A percentile compares a stretch with the other conserved stretches of the same genome.
phyloP scores from a whole-genome alignment of 2,888 invertebrate genomes.

The Eudasyphora cyanicolor region DNA sequence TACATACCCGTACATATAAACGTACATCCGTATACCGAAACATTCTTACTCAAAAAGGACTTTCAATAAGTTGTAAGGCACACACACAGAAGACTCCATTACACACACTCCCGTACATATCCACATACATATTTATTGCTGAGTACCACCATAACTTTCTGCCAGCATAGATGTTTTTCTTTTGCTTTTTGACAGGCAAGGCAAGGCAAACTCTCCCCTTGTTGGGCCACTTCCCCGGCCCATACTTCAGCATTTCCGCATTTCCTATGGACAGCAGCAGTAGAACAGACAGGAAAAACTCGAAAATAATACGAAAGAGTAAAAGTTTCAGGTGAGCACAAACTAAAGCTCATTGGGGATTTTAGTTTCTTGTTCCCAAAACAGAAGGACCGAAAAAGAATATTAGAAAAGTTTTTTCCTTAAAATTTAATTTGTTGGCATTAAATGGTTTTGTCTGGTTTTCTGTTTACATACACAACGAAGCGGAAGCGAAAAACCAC shows the following conservation, averaged over 20 bases:
- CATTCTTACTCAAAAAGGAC: not conserved
- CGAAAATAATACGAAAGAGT: not conserved
- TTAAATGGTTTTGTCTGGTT: conserved; percentile 25
- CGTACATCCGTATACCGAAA: not conserved
- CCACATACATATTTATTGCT: conserved; percentile 9
- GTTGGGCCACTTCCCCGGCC: not conserved
- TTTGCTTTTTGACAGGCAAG: not conserved
- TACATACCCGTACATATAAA: not conserved
- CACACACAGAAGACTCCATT: too few relatives aligned
- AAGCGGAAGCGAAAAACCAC: conserved; percentile 16
- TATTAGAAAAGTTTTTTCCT: conserved; percentile 28
- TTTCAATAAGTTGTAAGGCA: not conserved
- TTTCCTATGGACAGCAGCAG: not conserved
- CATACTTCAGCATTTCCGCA: not conserved
- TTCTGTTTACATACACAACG: conserved; percentile 1
- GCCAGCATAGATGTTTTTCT: conserved; percentile 30
- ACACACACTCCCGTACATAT: not conserved
- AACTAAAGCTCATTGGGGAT: conserved; percentile 8
- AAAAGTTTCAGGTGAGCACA: not conserved
- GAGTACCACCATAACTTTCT: conserved; percentile 37
- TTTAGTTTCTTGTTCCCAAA: not conserved
- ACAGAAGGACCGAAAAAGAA: conserved; percentile 2
- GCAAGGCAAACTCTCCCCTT: conserved; percentile 14
- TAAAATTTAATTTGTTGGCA: conserved; percentile 10
- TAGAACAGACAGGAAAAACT: not conserved